Percentiles rank a stretch among this genome's conserved stretches.
Conservation (phyloP, 2,888 invertebrate genomes). For the Platycheirus albimanus region DNA sequence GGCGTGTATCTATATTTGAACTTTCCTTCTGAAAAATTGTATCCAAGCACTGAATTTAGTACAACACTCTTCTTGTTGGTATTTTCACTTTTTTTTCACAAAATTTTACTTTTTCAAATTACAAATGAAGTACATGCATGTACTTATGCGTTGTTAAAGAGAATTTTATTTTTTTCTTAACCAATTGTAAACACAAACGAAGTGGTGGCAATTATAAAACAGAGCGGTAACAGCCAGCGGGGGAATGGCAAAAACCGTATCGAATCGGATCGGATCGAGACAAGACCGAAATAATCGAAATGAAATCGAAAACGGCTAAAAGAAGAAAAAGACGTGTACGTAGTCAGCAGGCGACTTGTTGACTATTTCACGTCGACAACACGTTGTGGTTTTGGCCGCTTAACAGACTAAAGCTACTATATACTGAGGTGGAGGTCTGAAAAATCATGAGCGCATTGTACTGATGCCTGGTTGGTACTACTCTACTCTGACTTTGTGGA, state of each 20-base stretch:
- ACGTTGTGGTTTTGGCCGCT: conserved; percentile 68
- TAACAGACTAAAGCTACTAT: too few relatives aligned
- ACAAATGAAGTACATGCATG: conserved; percentile 18
- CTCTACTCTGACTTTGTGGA: conserved; percentile 36
- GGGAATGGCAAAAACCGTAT: conserved; percentile 20
- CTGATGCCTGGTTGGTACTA: conserved; percentile 66
- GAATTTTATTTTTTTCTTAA: conserved; percentile 9
- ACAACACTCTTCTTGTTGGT: conserved; percentile 1
- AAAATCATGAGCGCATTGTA: conserved; percentile 72
- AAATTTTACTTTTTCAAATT: conserved; percentile 15
- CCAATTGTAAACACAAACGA: not conserved
- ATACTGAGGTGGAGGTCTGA: conserved; percentile 47
- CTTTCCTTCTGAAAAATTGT: conserved; percentile 38
- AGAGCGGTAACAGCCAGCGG: not conserved
- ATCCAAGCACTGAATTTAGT: conserved; percentile 19
- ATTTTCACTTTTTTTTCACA: conserved; percentile 65
- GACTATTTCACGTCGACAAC: conserved; percentile 65
- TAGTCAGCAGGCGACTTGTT: conserved; percentile 59
- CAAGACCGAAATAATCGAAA: conserved; percentile 38
- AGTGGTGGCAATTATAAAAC: conserved; percentile 1
- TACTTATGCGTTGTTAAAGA: conserved; percentile 22
- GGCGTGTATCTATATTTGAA: conserved; percentile 12
- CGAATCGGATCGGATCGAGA: conserved; percentile 19
- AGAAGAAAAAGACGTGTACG: conserved; percentile 39
- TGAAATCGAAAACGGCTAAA: conserved; percentile 63